Percentiles rank a stretch among this genome's conserved stretches.
Evolutionary conservation across 2,113 vertebrate species (phyloP).

Genomic region (Nesogale talazaci): DNA sequence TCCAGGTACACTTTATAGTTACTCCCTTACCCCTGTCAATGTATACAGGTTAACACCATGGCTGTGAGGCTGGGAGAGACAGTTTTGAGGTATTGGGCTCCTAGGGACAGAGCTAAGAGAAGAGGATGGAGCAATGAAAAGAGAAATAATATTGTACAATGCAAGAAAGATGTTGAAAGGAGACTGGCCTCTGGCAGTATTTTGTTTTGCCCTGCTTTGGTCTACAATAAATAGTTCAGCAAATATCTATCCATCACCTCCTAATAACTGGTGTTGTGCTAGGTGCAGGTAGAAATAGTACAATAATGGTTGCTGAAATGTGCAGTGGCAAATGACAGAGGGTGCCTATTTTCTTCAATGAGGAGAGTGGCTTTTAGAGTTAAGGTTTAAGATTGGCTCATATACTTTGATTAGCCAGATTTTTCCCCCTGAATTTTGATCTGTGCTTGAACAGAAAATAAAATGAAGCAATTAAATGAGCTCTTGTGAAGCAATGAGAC

Average conservation of each 20-base stretch:
- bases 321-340: neutral
- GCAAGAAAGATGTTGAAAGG: neutral
- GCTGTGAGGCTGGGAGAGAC: neutral
- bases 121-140: neutral
- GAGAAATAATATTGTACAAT: neutral
- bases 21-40: neutral
- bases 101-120: neutral
- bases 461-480: neutral
- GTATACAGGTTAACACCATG: neutral
- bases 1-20: neutral
- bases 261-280: neutral
- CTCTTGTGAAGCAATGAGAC: neutral
- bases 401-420: neutral
- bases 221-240: neutral
- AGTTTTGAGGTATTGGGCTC: neutral
- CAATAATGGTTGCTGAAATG: neutral
- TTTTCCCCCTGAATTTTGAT: neutral
- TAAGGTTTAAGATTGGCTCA: neutral
- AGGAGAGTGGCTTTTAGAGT: constrained; percentile 16
- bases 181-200: neutral
- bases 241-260: neutral
- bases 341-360: neutral
- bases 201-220: neutral
- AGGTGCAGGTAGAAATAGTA: neutral
- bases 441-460: constrained; percentile 4